Base-by-base conservation (phyloP, 2,113 vertebrate genomes). In the Nannospalax galili region DNA sequence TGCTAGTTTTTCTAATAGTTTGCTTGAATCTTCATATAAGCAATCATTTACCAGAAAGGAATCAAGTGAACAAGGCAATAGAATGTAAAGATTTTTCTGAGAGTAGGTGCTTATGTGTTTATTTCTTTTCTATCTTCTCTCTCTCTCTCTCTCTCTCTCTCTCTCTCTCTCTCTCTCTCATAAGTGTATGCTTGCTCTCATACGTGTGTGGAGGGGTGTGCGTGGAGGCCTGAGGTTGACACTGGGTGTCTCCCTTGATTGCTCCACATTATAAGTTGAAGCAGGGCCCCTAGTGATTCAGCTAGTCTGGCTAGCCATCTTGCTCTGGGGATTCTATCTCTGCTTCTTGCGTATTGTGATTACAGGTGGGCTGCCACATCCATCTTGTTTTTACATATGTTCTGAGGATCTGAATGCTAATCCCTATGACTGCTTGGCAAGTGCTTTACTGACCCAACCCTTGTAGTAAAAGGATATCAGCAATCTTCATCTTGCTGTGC, bases 21-120 rank as follows among this genome's bases (percentile, higher is more conserved):
- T 89, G 40, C 78, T 95, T 95, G 67, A 94, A 94, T 81, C 19
- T 70, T 80, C 16, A 32, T 86, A 93, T 79, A 82, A 93, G 48
- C 22, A 84, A 16, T 4, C 85, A 28, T 90, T 65, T 77, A 77
- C 74, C 87, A 56, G 17, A 93, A 82, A 32, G 8, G 28, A 91
- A 9, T 2, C 72, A 88, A 93, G 26, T 45, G 26, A 90, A 26
- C 7, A 75, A 45, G 81, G 4, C 5, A 65, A 28, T 45, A 32
- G 32, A 85, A 95, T n/a, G 1, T 26, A 37, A 5, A 52, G 20
- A 30, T 48, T 79, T 91, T 69, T 79, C 15, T 52, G 30, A 35
- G 28, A 45, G 9, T n/a, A 14, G 7, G 26, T 70, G 45, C 1
- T 45, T 65, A 62, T 65, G 64, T 65, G 64, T 65, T 65, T 65